Base-by-base conservation (phyloP, 2,888 invertebrate genomes). In the Cantharis nigra region DNA sequence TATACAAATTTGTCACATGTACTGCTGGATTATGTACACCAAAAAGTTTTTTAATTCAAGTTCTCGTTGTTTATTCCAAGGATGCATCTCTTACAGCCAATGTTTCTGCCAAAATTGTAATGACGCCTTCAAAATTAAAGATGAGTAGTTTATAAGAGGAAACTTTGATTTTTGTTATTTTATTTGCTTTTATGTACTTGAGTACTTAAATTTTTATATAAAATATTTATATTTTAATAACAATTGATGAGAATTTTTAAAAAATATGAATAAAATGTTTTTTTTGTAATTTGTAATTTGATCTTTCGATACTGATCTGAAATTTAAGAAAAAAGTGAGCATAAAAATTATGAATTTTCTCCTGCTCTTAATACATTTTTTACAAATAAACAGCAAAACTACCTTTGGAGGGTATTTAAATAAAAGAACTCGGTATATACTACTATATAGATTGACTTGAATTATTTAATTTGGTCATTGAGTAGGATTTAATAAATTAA, bases 1-100 rank as follows among this genome's bases (percentile, higher is more conserved):
- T 83, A 72, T 87, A 86, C 82, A 83, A 85, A 83, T 81, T 88
- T 28, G 83, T 88, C 14, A 86, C 87, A 49, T 89, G 89, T 78
- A 86, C 85, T 3, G 77, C 76, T 4, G 86, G 87, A 74, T 83
- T 84, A 10, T 89, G 89, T 82, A 80, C 85, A 64, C 87, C 87
- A 14, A 88, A 86, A 80, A 85, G 76, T 76, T 88, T 88, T 81
- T 80, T 85, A 30, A 72, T 88, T 13, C 81, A 85, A 74, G 81
- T 86, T 70, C 84, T 85, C 4, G 74, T 87, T 72, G 70, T 77
- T 63, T 79, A 73, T 77, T 75, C 80, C 49, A 75, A 80, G 28
- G 77, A 79, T 72, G 82, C 75, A 10, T 49, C 77, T 23, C 77
- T 76, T 16, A 79, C 76, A 69, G 30, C 72, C 64, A 78, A 70